Base-by-base conservation (phyloP, 2,113 vertebrate genomes). In the Albula goreensis region DNA sequence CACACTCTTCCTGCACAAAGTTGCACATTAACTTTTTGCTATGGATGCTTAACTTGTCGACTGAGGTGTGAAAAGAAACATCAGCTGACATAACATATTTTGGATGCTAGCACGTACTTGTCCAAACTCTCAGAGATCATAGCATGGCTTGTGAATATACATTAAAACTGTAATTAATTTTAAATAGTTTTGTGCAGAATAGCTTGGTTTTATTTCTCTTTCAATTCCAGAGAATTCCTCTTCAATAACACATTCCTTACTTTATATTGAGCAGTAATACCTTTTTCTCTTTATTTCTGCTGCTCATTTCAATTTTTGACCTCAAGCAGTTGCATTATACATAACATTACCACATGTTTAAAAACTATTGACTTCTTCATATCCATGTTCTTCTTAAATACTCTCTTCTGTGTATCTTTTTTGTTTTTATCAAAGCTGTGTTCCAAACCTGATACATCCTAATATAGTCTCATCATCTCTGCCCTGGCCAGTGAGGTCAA, bases 211-310 rank as follows among this genome's bases (percentile, higher is more conserved):
- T 79, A 6, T 52, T 53, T 25, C 11, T 70, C 11, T 22, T 86
- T 77, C 80, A 50, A 50, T 80, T 85, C 56, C 12, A 80, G 48
- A 63, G 11, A 78, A 31, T 66, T 85, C 85, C 31, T 81, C 78
- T 17, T 80, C 78, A 19, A 49, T 85, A 78, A 80, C 85, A 80
- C 78, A 85, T 17, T 63, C 85, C 19, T 66, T 78, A 49, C 53
- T 63, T 85, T 79, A 41, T 57, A 22, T 50, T 78, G 70, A 41
- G 51, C 50, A 77, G 66, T 78, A 6, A 6, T 56, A 56, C 53
- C 53, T 12, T 56, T 12, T 56, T 56, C 53, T 6, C 0, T 56
- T 6, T 6, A 56, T 56, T 56, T 56, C 53, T 56, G 53, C 6
- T 56, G 6, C 74, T 48, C 41, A 52, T 81, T 85, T 77, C 83